Evolutionary conservation across 2,113 vertebrate species (phyloP), one percentile per base, ranked within the genome.

Genomic region (Solenodon paradoxus): DNA sequence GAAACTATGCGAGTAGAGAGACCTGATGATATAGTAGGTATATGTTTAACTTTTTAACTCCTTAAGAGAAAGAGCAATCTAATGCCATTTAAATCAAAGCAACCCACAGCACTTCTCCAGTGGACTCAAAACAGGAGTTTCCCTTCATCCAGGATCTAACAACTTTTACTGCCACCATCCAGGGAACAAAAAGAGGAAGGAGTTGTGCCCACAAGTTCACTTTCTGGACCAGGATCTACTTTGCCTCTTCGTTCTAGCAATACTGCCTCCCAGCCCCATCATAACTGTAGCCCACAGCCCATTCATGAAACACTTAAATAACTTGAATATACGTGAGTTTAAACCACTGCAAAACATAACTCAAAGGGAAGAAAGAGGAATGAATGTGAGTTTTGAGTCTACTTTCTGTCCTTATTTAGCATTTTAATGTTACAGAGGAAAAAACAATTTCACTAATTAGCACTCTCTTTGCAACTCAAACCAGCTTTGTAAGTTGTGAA

Each of bases 81-180:
- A 72, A 38, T 74, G 42, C 80, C 64, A 80, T 69, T 84, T 88
- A 80, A 75, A 68, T 7, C 51, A 53, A 96, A 93, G 75, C 26
- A 40, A 45, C 9, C 15, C 38, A 69, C 32, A 79, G 47, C 3
- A 6, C 11, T 72, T 72, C 59, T 71, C 35, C 7, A 38, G 45
- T 7, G 45, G 64, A 71, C 47, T 75, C 53, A 55, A 80, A 95
- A 66, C 38, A 75, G 40, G 47, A 75, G 68, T 38, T 59, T 61
- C 42, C 42, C 49, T n/a, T 5, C 5, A 71, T 68, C 35, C 8
- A 0, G 13, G 4, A 57, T 64, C 90, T 80, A 24, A 45, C 78
- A 87, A 24, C 84, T 94, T 69, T 51, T 93, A 81, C 77, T 90
- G 92, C 86, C 81, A 84, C 45, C 74, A 55, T 51, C 84, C 87